Evolutionary conservation across 2,113 vertebrate species (phyloP), one percentile per base, ranked within the genome.

Genomic region (Daphoenositta chrysoptera): DNA sequence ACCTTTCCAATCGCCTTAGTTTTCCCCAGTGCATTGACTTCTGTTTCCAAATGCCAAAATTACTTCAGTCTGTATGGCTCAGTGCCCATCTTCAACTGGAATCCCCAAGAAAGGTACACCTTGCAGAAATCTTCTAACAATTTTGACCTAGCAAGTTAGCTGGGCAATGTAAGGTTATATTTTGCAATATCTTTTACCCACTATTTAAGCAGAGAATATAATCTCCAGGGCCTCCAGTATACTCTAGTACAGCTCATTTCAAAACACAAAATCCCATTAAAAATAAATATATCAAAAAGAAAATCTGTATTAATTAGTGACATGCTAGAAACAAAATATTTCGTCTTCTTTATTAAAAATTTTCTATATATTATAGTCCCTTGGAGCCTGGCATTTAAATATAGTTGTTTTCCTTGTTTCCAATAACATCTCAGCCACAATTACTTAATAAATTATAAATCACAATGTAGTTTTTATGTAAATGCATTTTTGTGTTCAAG

Each of bases 361-460:
- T 16, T 53, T 45, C 27, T 84, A 37, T 80, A 69, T 80, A 70
- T 79, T 87, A 57, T 57, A 83, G 78, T 76, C 44, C 78, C 73
- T 73, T 69, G 68, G 83, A 92, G 56, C 24, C 18, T 90, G 53
- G 42, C 13, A 90, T 65, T 94, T 91, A 94, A 94, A 86, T 76
- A 80, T 40, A 69, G 79, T 47, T 87, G 60, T 65, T 95, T 93
- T 89, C 70, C 82, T 97, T 96, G 63, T 94, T 97, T 94, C 81
- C 44, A 89, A 56, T 87, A 95, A 80, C 40, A 76, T 92, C 48
- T 88, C 86, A 76, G 58, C 39, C 78, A 94, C 95, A 93, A 95
- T 96, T 96, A 89, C 93, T 94, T 95, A 96, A 96, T 96, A 96
- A 96, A 96, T 95, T 96, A 96, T 95, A 96, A 96, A 97, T 95